phyloP scores from a whole-genome alignment of 2,888 invertebrate species.

The Selenia dentaria region DNA sequence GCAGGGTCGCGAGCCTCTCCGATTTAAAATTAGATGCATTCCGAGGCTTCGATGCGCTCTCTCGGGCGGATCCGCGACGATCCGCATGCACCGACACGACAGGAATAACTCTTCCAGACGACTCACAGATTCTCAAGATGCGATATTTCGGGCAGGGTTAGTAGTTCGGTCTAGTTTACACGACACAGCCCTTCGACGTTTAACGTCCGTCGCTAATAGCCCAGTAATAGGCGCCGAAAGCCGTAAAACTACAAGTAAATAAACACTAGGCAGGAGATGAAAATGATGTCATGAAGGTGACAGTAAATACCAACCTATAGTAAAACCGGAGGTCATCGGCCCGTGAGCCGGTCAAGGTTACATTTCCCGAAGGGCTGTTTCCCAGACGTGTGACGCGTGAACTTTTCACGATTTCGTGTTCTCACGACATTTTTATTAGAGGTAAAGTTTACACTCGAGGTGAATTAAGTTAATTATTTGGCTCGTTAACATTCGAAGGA shows the following conservation, averaged over 20 bases:
- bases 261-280: slow-evolving; percentile 43
- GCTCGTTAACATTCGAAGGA: slow-evolving; percentile 46
- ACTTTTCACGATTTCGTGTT: slow-evolving; percentile 48
- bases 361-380: slow-evolving; percentile 52
- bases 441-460: slow-evolving; percentile 36
- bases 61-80: slow-evolving; percentile 56
- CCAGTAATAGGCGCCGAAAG: slow-evolving; percentile 44
- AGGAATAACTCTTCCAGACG: slow-evolving; percentile 73
- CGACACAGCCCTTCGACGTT: slow-evolving; percentile 49
- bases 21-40: slow-evolving; percentile 84
- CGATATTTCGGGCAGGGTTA: slow-evolving; percentile 79
- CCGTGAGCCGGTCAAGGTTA: slow-evolving; percentile 70
- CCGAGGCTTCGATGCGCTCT: slow-evolving; percentile 71
- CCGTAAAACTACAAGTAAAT: slow-evolving; percentile 46
- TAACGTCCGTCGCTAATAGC: slow-evolving; percentile 50
- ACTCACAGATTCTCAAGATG: slow-evolving; percentile 46
- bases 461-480: slow-evolving; percentile 43
- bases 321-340: slow-evolving; percentile 59
- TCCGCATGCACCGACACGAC: slow-evolving; percentile 56
- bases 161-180: slow-evolving; percentile 69
- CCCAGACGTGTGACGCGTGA: slow-evolving; percentile 42
- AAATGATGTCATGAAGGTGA: slow-evolving; percentile 34
- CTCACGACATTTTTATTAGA: slow-evolving; percentile 46
- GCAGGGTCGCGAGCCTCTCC: slow-evolving; percentile 81
- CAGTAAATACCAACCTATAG: slow-evolving; percentile 30